phyloP scores from a whole-genome alignment of 2,888 invertebrate species.

The Hydriomena furcata region DNA sequence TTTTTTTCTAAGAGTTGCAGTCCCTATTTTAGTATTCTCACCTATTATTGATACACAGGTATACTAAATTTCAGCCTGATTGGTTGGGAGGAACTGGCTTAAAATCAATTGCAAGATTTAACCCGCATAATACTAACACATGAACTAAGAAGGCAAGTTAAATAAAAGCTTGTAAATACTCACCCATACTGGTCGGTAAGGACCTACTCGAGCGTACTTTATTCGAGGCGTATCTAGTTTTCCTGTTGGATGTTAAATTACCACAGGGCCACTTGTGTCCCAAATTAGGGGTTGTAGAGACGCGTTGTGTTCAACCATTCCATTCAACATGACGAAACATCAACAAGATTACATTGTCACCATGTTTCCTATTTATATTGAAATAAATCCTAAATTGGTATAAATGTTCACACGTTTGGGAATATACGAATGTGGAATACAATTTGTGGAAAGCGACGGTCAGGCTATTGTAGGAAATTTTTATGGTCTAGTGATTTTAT shows the following conservation, averaged over 20 bases:
- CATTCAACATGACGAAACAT: slow-evolving; percentile 18
- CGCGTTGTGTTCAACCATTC: slow-evolving; percentile 20
- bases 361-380: slow-evolving; percentile 10
- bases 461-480: slow-evolving; percentile 41
- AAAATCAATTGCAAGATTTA: too few species aligned
- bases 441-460: slow-evolving; percentile 35
- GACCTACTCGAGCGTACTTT: too few species aligned
- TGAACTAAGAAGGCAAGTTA: too few species aligned
- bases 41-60: too few species aligned
- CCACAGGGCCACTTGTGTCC: background rate
- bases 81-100: too few species aligned
- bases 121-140: too few species aligned
- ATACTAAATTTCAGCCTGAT: too few species aligned
- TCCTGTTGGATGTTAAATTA: background rate
- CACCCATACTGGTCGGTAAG: too few species aligned
- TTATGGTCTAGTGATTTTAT: slow-evolving; percentile 46
- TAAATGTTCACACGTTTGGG: slow-evolving; percentile 25
- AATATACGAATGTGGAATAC: slow-evolving; percentile 31
- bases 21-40: too few species aligned
- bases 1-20: too few species aligned
- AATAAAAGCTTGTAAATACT: too few species aligned
- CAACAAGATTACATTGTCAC: slow-evolving; percentile 20
- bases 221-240: background rate
- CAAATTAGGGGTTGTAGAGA: slow-evolving; percentile 4
- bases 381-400: slow-evolving; percentile 23